Conservation (phyloP, 2,888 invertebrate species). For the Kuschelorhynchus macadamiae region DNA sequence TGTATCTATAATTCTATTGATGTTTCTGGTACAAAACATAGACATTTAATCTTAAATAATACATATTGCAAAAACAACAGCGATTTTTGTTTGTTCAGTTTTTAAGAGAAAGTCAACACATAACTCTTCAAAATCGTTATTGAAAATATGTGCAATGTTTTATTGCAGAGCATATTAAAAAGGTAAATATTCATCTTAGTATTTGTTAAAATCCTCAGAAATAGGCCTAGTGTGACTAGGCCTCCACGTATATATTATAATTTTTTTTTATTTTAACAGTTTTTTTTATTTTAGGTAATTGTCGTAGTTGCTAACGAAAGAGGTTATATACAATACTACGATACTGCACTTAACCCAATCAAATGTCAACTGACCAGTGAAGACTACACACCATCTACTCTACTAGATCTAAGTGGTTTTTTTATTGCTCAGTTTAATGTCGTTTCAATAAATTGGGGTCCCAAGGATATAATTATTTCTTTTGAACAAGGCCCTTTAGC, state of each 20-base stretch:
- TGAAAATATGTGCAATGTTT: no score
- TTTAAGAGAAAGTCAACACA: no score
- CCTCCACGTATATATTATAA: no score
- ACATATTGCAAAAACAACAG: no score
- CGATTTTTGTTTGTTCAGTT: no score
- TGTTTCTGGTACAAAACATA: no score
- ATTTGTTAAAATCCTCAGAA: no score
- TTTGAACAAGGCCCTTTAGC: slow-evolving; percentile 76
- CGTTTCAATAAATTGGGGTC: slow-evolving; percentile 64
- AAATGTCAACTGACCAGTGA: slow-evolving; percentile 78
- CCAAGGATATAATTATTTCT: slow-evolving; percentile 70
- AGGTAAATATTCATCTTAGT: no score
- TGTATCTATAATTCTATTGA: slow-evolving; percentile 3
- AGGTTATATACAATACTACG: slow-evolving; percentile 83
- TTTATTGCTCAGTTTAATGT: slow-evolving; percentile 68
- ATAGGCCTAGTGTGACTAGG: no score
- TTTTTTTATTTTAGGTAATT: slow-evolving; percentile 64
- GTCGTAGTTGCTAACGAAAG: slow-evolving; percentile 79
- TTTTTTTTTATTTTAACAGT: background rate
- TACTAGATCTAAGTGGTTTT: slow-evolving; percentile 76
- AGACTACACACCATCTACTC: slow-evolving; percentile 74
- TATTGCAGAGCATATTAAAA: no score
- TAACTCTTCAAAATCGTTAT: no score
- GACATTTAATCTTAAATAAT: no score
- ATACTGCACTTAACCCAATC: slow-evolving; percentile 78